These are phyloP conservation scores for Trematomus bernacchii DNA, from an alignment of 2,797 vertebrate species.

Conservation along the genomic window DNA sequence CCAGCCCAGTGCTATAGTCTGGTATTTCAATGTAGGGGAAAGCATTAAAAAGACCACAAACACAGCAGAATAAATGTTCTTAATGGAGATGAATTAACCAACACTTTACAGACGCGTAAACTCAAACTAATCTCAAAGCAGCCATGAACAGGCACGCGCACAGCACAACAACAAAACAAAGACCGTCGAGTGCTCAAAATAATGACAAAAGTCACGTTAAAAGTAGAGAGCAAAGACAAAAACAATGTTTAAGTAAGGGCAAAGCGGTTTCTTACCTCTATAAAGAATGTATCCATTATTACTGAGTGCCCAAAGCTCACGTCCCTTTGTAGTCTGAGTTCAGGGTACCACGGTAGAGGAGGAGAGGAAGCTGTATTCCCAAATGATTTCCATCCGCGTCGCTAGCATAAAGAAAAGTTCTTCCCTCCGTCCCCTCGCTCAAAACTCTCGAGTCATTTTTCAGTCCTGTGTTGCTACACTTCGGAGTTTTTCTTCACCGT, in stretches of 20 bases:
- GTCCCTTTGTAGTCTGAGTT: slow-evolving; percentile 77
- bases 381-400: slow-evolving; percentile 75
- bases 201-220: neutral
- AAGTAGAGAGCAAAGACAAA: neutral
- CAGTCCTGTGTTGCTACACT: neutral
- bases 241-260: fast-evolving
- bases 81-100: neutral
- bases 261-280: slow-evolving; percentile 62
- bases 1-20: neutral
- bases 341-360: slow-evolving; percentile 74
- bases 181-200: slow-evolving; percentile 4
- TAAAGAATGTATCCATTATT: slow-evolving; percentile 78
- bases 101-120: neutral
- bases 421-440: neutral
- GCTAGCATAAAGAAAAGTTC: slow-evolving; percentile 12
- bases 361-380: slow-evolving; percentile 62
- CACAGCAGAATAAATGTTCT: neutral
- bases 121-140: neutral
- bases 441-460: slow-evolving; percentile 13
- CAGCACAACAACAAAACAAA: slow-evolving; percentile 54
- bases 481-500: neutral
- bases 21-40: neutral
- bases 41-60: neutral
- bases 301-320: slow-evolving; percentile 35
- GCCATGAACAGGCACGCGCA: neutral